Conservation (phyloP, 2,888 invertebrate species). For the Drepanosiphum platanoidis region DNA sequence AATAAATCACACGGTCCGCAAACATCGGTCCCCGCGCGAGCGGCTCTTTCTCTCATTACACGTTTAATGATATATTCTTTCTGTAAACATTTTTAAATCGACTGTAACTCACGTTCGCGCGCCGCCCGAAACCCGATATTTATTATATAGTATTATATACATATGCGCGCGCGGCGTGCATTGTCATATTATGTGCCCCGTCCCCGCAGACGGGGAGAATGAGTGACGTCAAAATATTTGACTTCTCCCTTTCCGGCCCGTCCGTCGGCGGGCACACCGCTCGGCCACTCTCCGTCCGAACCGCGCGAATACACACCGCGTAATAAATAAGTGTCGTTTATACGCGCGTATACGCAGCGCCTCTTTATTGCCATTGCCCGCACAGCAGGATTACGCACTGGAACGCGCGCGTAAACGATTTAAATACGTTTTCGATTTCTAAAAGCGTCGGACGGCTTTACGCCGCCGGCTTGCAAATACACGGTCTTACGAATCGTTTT, state of each 20-base stretch:
- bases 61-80: conserved; percentile 58
- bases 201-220: background rate
- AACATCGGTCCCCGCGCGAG: conserved; percentile 34
- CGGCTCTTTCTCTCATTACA: conserved; percentile 56
- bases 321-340: background rate
- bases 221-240: conserved; percentile 56
- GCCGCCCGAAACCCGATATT: conserved; percentile 43
- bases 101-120: conserved; percentile 56
- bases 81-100: conserved; percentile 61
- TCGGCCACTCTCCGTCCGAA: background rate
- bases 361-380: too few species aligned
- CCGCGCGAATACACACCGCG: background rate
- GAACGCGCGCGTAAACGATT: too few species aligned
- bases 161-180: background rate
- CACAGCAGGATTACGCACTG: too few species aligned
- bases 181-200: background rate
- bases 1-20: conserved; percentile 62
- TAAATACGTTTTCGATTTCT: too few species aligned
- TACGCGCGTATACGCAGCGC: background rate
- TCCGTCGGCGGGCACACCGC: background rate
- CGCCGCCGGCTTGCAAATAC: too few species aligned
- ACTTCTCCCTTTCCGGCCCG: background rate
- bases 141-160: background rate
- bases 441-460: too few species aligned
- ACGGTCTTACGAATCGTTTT: too few species aligned